Percentiles rank a stretch among this genome's conserved stretches.
Evolutionary conservation across 2,888 invertebrate species (phyloP).

Genomic region (Bibio marci): DNA sequence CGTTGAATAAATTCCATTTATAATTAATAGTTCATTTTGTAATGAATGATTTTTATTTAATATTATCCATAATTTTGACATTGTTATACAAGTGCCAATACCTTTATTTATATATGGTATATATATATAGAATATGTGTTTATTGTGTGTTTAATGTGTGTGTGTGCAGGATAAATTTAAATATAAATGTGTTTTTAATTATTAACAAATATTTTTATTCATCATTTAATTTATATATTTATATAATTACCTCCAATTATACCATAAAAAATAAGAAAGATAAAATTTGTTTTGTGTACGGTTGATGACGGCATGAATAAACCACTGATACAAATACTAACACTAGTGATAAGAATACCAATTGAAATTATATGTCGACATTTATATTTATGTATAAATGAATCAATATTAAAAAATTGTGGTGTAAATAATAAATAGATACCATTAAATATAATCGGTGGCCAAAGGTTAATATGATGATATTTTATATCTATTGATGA

Average conservation of each 20-base stretch:
- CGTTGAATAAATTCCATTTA: slow-evolving; percentile 5
- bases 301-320: neutral
- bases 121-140: too few relatives aligned
- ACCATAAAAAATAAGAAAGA: slow-evolving; percentile 2
- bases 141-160: too few relatives aligned
- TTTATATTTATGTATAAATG: neutral
- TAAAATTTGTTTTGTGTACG: neutral
- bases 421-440: slow-evolving; percentile 4
- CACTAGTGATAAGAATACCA: neutral
- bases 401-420: slow-evolving; percentile 2
- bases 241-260: slow-evolving; percentile 5
- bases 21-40: neutral
- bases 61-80: neutral
- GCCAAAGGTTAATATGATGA: neutral
- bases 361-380: neutral
- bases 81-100: neutral
- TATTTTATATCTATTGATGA: too few relatives aligned
- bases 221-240: too few relatives aligned
- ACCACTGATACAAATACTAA: slow-evolving; percentile 2
- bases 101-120: too few relatives aligned
- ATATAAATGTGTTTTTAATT: too few relatives aligned
- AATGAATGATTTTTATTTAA: neutral
- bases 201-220: too few relatives aligned
- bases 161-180: too few relatives aligned
- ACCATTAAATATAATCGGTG: slow-evolving; percentile 5